Evolutionary conservation across 2,113 vertebrate species (phyloP), one percentile per base, ranked within the genome.

Genomic region (Mus pahari): DNA sequence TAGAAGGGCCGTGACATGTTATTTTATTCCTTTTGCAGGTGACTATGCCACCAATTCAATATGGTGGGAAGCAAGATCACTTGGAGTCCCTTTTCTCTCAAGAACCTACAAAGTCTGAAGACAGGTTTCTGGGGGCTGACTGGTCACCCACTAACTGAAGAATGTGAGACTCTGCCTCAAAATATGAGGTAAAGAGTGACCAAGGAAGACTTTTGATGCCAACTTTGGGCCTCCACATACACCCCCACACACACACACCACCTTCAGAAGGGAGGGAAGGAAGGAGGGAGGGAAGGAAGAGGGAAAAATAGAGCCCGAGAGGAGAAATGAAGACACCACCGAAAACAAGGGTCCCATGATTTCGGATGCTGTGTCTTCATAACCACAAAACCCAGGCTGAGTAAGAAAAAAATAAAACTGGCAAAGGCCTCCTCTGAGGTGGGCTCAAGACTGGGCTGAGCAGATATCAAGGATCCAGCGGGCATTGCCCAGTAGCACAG

Each of bases 1-100:
- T 0, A 2, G 28, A 36, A 19, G 22, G 48, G 20, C 10, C 1
- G 1, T 14, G 0, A 28, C 3, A 16, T 0, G 8, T 7, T 1
- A 8, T 82, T 53, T 26, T 36, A 2, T 45, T 5, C 45, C 60
- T 70, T 20, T 0, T 11, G 42, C 66, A 42, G 10, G 53, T 6
- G 33, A 74, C 64, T 70, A 53, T n/a, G 78, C n/a, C 12, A 48
- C 81, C n/a, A 64, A 45, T 55, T 50, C 39, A 20, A 7, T 1
- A 16, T 0, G 8, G 70, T 2, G 28, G 60, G 28, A 20, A 28
- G 12, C 58, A 73, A 45, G 5, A 36, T 42, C 1, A 12, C 5
- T 39, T 31, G 45, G 50, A 28, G 53, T 55, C 22, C 5, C 60
- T 64, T 9, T 42, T 75, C 74, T 94, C 64, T 68, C n/a, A 5